Conservation (phyloP, 2,888 invertebrate genomes). For the Lasiommata megera region DNA sequence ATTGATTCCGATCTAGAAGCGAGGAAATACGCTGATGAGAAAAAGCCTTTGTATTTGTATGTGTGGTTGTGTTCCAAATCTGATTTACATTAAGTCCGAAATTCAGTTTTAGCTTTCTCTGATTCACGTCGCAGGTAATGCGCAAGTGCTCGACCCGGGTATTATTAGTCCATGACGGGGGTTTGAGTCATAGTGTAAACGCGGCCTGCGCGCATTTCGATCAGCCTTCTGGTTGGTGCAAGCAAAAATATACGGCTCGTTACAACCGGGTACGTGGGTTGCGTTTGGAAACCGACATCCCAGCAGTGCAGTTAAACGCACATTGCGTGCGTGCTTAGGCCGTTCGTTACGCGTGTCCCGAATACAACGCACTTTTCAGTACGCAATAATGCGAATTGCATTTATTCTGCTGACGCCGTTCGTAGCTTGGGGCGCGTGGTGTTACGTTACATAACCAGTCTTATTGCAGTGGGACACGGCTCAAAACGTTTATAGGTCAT, state of each 20-base stretch:
- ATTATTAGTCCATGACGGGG: background rate
- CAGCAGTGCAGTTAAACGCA: no score
- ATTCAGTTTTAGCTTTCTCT: no score
- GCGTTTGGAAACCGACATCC: no score
- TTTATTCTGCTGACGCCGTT: no score
- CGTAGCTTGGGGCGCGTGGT: background rate
- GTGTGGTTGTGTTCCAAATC: no score
- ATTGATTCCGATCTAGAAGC: background rate
- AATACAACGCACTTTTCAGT: background rate
- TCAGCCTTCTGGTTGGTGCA: background rate
- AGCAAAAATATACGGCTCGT: background rate
- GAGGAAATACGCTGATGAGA: background rate
- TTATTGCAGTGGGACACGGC: constrained; percentile 23
- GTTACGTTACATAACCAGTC: background rate
- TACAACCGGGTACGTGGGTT: background rate
- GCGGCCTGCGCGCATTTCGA: background rate
- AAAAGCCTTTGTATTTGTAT: no score
- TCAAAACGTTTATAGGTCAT: constrained; percentile 17
- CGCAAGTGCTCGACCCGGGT: background rate
- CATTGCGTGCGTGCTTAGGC: background rate
- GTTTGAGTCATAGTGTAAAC: background rate
- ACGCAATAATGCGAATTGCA: background rate
- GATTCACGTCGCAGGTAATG: background rate
- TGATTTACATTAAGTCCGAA: no score
- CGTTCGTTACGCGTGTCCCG: background rate